Percentiles rank a stretch among this genome's conserved stretches.
Conservation (phyloP, 2,797 vertebrate genomes). For the Lates japonicus region DNA sequence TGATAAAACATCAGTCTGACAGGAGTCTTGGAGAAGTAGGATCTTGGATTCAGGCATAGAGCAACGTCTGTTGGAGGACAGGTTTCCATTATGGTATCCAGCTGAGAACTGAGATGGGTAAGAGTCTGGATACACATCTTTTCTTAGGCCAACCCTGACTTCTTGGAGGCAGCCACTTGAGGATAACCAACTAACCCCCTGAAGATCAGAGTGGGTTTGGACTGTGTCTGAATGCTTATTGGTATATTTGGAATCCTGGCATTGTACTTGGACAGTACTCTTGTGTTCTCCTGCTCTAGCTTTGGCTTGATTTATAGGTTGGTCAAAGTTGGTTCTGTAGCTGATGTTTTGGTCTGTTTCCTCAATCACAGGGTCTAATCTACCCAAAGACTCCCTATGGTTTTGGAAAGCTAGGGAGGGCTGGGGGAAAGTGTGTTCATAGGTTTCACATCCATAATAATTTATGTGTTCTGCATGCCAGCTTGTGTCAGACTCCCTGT, state of each 20-base stretch:
- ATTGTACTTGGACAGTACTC: conserved; percentile 17
- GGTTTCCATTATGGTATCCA: conserved; percentile 1
- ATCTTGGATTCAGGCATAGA: conserved; percentile 50
- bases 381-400: conserved; percentile 33
- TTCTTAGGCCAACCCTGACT: conserved; percentile 57
- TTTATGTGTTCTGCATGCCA: conserved; percentile 18
- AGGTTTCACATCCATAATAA: conserved; percentile 16
- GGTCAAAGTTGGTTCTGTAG: conserved; percentile 26
- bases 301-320: conserved; percentile 15
- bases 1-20: conserved; percentile 28
- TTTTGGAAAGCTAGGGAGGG: conserved; percentile 18
- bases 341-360: conserved; percentile 47
- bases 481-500: conserved; percentile 42
- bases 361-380: conserved; percentile 59
- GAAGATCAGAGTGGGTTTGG: conserved; percentile 19
- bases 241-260: conserved; percentile 13
- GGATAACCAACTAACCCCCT: conserved; percentile 13
- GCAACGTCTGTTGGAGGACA: conserved; percentile 11
- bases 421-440: conserved; percentile 22
- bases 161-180: conserved; percentile 41
- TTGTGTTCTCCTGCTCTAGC: conserved; percentile 30
- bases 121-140: conserved; percentile 62
- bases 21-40: conserved; percentile 38
- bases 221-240: conserved; percentile 14
- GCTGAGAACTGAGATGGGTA: conserved; percentile 4